A percentile compares a stretch with the other conserved stretches of the same genome.
These are phyloP conservation scores for Cydia splendana DNA, from an alignment of 1,140 invertebrate genomes.

Conservation along the genomic window DNA sequence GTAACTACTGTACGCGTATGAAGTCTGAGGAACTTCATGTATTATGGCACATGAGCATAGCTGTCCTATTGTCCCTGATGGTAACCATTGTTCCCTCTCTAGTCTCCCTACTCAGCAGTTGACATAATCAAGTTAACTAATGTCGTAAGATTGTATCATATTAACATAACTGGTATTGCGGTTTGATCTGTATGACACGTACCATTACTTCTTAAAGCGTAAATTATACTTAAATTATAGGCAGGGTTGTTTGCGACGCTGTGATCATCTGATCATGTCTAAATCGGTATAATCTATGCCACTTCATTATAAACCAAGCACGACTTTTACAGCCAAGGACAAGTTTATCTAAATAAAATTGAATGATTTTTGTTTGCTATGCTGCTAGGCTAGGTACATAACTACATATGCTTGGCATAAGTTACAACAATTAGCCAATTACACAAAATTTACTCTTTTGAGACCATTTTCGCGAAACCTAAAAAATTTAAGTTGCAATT, in stretches of 20 bases:
- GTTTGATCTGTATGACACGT: constrained; percentile 34
- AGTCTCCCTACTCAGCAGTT: background rate
- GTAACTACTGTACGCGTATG: no score
- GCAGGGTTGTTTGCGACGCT: background rate
- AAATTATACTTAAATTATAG: background rate
- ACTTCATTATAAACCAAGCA: constrained; percentile 1
- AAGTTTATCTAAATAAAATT: background rate
- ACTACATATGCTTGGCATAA: background rate
- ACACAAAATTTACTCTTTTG: background rate
- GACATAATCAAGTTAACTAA: background rate
- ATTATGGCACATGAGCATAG: background rate
- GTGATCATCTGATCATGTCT: background rate
- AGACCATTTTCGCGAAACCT: no score
- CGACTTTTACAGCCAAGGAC: background rate
- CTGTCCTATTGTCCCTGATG: background rate
- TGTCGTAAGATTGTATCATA: constrained; percentile 39
- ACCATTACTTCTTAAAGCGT: background rate
- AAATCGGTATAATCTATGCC: background rate
- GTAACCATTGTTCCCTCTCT: background rate
- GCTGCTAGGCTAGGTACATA: no score
- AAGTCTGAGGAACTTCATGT: no score
- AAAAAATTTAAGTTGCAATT: background rate
- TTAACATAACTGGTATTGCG: constrained; percentile 48
- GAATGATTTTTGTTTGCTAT: no score
- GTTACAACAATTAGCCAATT: background rate